Evolutionary conservation across 2,797 vertebrate genomes (phyloP).

Genomic region (Orientallactaga sibirica): DNA sequence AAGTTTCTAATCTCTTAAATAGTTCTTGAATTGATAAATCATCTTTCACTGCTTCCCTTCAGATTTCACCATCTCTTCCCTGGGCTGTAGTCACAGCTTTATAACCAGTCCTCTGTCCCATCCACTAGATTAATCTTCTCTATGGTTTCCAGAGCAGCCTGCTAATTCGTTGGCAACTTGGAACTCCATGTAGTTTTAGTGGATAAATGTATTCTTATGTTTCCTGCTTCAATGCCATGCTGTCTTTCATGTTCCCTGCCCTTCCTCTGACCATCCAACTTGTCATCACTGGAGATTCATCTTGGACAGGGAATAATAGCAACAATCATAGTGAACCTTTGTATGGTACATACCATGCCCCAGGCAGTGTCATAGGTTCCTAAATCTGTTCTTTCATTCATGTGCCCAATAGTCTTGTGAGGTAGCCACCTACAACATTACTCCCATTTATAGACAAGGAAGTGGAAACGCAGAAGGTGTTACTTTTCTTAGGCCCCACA

Average conservation of each 20-base stretch:
- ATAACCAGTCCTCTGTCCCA: conserved; percentile 39
- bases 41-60: conserved; percentile 32
- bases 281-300: conserved; percentile 37
- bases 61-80: conserved; percentile 42
- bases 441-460: not conserved
- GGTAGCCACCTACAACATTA: not conserved
- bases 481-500: not conserved
- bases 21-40: conserved; percentile 10
- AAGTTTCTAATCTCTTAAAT: conserved; percentile 7
- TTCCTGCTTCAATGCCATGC: conserved; percentile 38
- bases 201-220: conserved; percentile 3
- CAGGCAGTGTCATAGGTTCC: not conserved
- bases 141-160: not conserved
- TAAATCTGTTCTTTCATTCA: not conserved
- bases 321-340: conserved; percentile 14
- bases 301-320: conserved; percentile 21
- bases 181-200: not conserved
- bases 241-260: not conserved
- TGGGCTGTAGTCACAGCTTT: conserved; percentile 9
- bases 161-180: conserved; percentile 44
- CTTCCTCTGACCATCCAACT: not conserved
- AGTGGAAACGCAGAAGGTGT: not conserved
- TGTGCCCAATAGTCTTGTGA: not conserved
- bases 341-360: not conserved
- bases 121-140: conserved; percentile 1